A percentile compares a stretch with the other conserved stretches of the same genome.
These are phyloP conservation scores for Cheilosia variabilis DNA, from an alignment of 2,888 invertebrate species.

Conservation along the genomic window DNA sequence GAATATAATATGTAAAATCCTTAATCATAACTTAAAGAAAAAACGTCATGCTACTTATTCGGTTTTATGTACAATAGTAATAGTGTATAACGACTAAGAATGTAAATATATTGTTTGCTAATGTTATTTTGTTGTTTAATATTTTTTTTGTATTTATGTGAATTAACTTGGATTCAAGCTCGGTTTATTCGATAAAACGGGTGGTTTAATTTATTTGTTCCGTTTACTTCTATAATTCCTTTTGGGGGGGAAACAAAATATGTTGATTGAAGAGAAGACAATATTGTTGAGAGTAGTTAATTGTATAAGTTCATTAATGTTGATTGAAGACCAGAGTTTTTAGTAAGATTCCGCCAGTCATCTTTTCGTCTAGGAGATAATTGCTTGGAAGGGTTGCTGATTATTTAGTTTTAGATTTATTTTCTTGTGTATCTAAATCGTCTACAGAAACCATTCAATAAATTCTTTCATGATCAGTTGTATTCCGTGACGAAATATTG, in stretches of 20 bases:
- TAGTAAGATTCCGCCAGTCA: constrained; percentile 3
- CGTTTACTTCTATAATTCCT: constrained; percentile 2
- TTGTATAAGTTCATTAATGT: constrained; percentile 23
- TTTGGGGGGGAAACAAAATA: not conserved
- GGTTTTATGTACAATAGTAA: constrained; percentile 20
- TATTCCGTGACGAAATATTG: constrained; percentile 35
- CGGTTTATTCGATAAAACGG: constrained; percentile 38
- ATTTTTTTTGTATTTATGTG: constrained; percentile 7
- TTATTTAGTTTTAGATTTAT: not conserved
- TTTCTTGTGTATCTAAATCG: constrained; percentile 20
- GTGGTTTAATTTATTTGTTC: constrained; percentile 56
- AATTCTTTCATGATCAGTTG: constrained; percentile 54
- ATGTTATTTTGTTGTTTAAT: not conserved
- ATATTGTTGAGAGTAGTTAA: constrained; percentile 54
- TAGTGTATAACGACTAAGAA: constrained; percentile 7
- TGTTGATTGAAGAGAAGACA: constrained; percentile 69
- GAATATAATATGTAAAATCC: constrained; percentile 24
- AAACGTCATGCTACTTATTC: constrained; percentile 9
- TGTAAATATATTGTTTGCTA: constrained; percentile 1
- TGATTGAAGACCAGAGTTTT: constrained; percentile 50
- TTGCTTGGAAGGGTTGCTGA: constrained; percentile 9
- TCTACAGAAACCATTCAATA: constrained; percentile 66
- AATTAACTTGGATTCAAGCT: constrained; percentile 41
- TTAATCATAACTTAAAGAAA: constrained; percentile 15
- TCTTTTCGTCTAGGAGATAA: constrained; percentile 1